These are phyloP conservation scores for Trichoplusia ni DNA, from an alignment of 1,140 invertebrate genomes.

Conservation along the genomic window DNA sequence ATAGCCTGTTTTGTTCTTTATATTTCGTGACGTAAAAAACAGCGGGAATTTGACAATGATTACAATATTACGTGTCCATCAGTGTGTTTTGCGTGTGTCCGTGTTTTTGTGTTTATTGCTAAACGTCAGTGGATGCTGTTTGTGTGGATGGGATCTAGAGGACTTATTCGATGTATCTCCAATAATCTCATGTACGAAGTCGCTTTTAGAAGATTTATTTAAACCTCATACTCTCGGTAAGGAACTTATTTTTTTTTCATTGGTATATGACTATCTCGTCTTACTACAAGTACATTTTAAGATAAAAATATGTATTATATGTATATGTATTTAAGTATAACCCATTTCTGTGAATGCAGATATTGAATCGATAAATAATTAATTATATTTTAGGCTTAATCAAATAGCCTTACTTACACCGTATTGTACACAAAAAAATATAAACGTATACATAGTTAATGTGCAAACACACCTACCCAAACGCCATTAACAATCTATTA, in stretches of 20 bases:
- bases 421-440: no score
- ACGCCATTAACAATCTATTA: no score
- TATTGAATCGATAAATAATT: no score
- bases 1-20: not conserved
- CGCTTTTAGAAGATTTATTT: slow-evolving; percentile 57
- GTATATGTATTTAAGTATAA: no score
- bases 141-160: slow-evolving; percentile 55
- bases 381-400: no score
- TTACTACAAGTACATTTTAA: no score
- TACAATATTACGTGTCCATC: slow-evolving; percentile 30
- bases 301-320: no score
- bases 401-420: no score
- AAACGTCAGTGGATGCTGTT: slow-evolving; percentile 53
- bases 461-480: no score
- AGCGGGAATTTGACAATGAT: slow-evolving; percentile 6
- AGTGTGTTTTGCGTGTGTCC: slow-evolving; percentile 36
- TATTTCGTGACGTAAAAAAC: not conserved
- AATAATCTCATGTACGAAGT: slow-evolving; percentile 50
- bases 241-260: not conserved
- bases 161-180: slow-evolving; percentile 63
- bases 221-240: slow-evolving; percentile 25
- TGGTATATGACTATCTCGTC: no score
- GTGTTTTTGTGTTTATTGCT: slow-evolving; percentile 48
- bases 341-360: no score
- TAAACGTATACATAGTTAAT: no score